Evolutionary conservation across 2,797 vertebrate genomes (phyloP).

Genomic region (Chlorospingus semifuscus): DNA sequence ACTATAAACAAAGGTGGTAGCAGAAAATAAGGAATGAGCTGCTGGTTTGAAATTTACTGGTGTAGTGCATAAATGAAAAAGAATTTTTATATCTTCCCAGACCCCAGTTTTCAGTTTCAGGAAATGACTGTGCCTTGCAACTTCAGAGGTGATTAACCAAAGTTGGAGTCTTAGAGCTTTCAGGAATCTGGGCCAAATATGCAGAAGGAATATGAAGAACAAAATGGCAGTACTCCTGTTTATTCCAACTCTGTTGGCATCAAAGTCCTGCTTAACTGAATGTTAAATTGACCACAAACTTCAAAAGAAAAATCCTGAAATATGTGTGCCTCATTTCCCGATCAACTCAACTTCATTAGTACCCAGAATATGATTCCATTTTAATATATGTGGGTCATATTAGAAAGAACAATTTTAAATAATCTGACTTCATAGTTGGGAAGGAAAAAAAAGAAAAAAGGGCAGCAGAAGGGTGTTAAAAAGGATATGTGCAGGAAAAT

Average conservation of each 20-base stretch:
- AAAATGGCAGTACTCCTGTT: not conserved
- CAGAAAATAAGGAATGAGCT: slow-evolving; percentile 2
- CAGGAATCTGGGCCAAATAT: slow-evolving; percentile 2
- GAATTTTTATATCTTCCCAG: not conserved
- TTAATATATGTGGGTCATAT: slow-evolving; percentile 34
- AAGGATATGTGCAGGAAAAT: not conserved
- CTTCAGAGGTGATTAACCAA: not conserved
- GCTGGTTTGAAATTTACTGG: not conserved
- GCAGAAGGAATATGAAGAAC: not conserved
- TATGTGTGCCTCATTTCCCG: not conserved
- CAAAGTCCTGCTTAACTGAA: not conserved
- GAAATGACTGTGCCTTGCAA: not conserved
- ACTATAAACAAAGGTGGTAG: not conserved
- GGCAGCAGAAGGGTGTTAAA: slow-evolving; percentile 14
- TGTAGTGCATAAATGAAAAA: not conserved
- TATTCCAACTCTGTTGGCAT: not conserved
- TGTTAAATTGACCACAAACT: slow-evolving; percentile 14
- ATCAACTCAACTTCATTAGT: not conserved
- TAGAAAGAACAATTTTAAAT: slow-evolving; percentile 32
- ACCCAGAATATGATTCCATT: not conserved
- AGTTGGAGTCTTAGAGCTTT: not conserved
- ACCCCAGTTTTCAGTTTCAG: not conserved
- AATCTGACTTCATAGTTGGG: slow-evolving; percentile 44
- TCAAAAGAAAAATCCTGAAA: slow-evolving; percentile 12
- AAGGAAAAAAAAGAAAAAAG: not conserved